Conservation (phyloP, 2,797 vertebrate species). For the Crossoptilon crossoptilon region DNA sequence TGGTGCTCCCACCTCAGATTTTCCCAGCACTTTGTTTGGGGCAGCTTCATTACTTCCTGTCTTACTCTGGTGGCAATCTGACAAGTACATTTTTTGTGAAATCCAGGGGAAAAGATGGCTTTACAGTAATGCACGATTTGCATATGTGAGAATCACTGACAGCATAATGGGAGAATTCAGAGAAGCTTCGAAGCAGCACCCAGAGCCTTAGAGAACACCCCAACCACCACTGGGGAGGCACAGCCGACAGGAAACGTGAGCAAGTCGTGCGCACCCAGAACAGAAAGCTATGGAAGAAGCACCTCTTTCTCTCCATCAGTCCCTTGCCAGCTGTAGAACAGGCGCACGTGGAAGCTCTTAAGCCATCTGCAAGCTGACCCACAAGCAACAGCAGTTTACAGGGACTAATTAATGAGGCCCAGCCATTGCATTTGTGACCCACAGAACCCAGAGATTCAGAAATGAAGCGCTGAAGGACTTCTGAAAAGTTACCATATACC, state of each 20-base stretch:
- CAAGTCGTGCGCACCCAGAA: rapidly evolving
- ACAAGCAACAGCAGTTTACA: background rate
- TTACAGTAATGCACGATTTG: background rate
- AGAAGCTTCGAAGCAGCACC: background rate
- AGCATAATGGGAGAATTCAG: background rate
- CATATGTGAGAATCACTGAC: background rate
- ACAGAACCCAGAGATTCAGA: background rate
- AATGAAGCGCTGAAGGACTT: background rate
- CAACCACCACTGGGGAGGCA: background rate
- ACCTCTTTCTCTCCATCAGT: background rate
- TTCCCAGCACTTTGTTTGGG: background rate
- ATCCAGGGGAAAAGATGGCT: background rate
- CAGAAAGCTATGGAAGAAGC: background rate
- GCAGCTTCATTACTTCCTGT: background rate
- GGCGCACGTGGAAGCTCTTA: background rate
- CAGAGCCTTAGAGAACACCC: background rate
- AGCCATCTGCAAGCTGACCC: background rate
- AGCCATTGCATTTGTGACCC: background rate
- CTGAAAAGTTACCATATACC: background rate
- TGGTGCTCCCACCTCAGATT: background rate
- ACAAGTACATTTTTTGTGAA: background rate
- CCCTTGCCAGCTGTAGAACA: background rate
- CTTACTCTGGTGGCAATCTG: background rate
- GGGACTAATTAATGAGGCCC: background rate
- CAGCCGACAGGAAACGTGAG: background rate